Evolutionary conservation across 2,888 invertebrate species (phyloP), one percentile per base, ranked within the genome.

Genomic region (Watsonalla cultraria): DNA sequence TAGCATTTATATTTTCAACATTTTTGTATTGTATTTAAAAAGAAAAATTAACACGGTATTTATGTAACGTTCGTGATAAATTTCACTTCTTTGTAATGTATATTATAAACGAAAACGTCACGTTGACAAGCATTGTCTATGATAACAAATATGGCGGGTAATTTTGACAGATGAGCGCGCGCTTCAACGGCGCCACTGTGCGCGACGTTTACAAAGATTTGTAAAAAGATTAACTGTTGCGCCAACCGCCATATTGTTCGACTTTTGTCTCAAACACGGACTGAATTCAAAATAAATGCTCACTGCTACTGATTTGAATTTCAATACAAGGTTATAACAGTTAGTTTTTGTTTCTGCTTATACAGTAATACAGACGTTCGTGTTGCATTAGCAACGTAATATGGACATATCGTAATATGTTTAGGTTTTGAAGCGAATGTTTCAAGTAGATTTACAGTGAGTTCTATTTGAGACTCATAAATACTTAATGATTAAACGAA

Each of bases 231-330:
- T 80, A 76, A 84, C 83, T 89, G 90, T 90, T 90, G 88, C 85
- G 87, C 86, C 89, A 88, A 89, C 88, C 77, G 69, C 70, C 73
- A 78, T 78, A 84, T 88, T 89, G 89, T 88, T 62, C 59, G 56
- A 59, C 78, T 66, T 79, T 88, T 88, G 86, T 89, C 60, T 66
- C 51, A 70, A 74, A 76, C 85, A 80, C 78, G 84, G 82, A 76
- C 67, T 74, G 80, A 86, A 86, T 86, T 83, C 84, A 79, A 83
- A 86, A 86, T 86, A 86, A 85, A 86, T 82, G 83, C 78, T 78
- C 76, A 66, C 76, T 62, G 88, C 89, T 89, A 86, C 89, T 88
- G 86, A 90, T 90, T 90, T 87, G 78, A 87, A 90, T 90, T 82
- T 88, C 82, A 88, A 90, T 86, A 76, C 78, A 63, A 54, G 61